Percentiles rank a stretch among this genome's conserved stretches.
phyloP scores from a whole-genome alignment of 1,140 invertebrate genomes.

The Potamilus streckersoni region DNA sequence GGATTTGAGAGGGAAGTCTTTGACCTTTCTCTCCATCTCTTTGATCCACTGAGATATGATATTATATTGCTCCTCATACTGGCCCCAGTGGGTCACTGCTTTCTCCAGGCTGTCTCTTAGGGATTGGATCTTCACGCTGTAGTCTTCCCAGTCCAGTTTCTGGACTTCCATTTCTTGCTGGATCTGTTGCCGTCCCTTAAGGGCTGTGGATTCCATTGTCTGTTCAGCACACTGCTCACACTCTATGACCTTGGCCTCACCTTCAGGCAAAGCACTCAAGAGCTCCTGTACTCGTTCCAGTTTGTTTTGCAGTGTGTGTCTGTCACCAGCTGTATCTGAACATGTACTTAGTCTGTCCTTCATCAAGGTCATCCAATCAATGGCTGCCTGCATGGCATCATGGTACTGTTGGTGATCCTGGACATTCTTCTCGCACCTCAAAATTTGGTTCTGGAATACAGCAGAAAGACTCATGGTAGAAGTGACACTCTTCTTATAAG shows the following conservation, averaged over 20 bases:
- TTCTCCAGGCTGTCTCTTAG: constrained; percentile 84
- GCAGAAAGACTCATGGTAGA: background rate
- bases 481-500: background rate
- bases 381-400: constrained; percentile 53
- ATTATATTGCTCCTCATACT: constrained; percentile 89
- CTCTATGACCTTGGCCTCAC: constrained; percentile 84
- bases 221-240: constrained; percentile 75
- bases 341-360: constrained; percentile 88
- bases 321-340: constrained; percentile 87
- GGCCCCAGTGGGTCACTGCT: constrained; percentile 88
- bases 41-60: constrained; percentile 84
- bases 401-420: constrained; percentile 78
- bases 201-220: constrained; percentile 84
- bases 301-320: constrained; percentile 89
- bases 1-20: constrained; percentile 86
- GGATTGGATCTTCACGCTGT: constrained; percentile 88
- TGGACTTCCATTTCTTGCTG: constrained; percentile 86
- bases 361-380: constrained; percentile 79
- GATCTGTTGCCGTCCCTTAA: constrained; percentile 85
- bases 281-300: constrained; percentile 86
- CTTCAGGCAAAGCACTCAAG: constrained; percentile 88
- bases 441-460: constrained; percentile 72
- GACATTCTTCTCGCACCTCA: constrained; percentile 87
- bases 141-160: constrained; percentile 89
- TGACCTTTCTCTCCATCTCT: constrained; percentile 87